Evolutionary conservation across 2,888 invertebrate genomes (phyloP).

Genomic region (Apodemia mormo): DNA sequence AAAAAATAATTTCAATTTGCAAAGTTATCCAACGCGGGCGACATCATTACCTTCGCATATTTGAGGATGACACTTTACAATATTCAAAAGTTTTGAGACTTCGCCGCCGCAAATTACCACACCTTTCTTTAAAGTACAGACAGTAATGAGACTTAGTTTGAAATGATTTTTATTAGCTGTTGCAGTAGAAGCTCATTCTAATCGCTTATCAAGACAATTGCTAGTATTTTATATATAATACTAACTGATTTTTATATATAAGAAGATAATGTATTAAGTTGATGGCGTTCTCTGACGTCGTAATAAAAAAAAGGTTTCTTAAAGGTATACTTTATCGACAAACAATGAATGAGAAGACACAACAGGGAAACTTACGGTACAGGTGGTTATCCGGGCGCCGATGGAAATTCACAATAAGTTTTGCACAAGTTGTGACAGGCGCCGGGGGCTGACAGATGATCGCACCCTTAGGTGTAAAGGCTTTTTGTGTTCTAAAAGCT

Average conservation of each 20-base stretch:
- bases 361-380: conserved; percentile 38
- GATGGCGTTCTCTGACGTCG: no score
- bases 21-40: conserved; percentile 54
- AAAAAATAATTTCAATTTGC: conserved; percentile 80
- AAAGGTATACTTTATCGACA: not conserved
- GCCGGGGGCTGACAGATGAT: conserved; percentile 47
- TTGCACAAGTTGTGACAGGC: conserved; percentile 43
- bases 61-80: conserved; percentile 60
- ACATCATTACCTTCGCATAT: conserved; percentile 71
- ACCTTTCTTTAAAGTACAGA: not conserved
- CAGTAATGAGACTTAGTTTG: conserved; percentile 6
- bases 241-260: no score
- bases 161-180: not conserved
- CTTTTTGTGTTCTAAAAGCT: conserved; percentile 16
- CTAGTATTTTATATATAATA: not conserved
- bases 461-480: conserved; percentile 36
- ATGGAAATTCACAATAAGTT: conserved; percentile 42
- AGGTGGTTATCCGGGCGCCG: conserved; percentile 53
- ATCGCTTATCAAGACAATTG: not conserved
- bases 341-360: conserved; percentile 23
- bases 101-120: not conserved
- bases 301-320: not conserved
- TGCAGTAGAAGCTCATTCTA: not conserved
- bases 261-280: no score
- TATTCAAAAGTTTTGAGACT: conserved; percentile 20